Evolutionary conservation across 2,113 vertebrate species (phyloP).

Genomic region (Brachionichthys hirsutus): DNA sequence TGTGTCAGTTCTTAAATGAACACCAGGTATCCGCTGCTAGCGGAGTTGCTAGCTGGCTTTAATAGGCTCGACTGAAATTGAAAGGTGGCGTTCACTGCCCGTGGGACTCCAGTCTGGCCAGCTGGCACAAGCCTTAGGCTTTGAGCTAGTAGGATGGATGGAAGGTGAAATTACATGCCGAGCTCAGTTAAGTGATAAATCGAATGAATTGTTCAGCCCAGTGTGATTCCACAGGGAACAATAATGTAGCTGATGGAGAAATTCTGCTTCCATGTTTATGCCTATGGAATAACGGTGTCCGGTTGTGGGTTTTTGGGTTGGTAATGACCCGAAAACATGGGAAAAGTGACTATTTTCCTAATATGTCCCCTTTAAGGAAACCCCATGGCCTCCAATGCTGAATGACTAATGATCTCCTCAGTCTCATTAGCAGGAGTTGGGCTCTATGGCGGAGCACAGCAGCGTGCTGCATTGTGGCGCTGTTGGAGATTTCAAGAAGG

Average conservation of each 20-base stretch:
- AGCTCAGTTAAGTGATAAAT: conserved; percentile 56
- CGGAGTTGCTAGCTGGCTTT: conserved; percentile 33
- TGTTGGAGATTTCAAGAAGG: neutral
- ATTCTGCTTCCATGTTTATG: conserved; percentile 5
- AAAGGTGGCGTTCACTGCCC: conserved; percentile 24
- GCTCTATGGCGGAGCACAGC: neutral
- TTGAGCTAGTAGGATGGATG: conserved; percentile 40
- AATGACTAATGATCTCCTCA: conserved; percentile 34
- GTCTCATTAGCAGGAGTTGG: conserved; percentile 40
- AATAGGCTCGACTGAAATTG: conserved; percentile 51
- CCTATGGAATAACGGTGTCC: too few species aligned
- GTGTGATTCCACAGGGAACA: conserved; percentile 15
- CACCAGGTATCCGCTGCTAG: conserved; percentile 19
- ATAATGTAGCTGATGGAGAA: conserved; percentile 12
- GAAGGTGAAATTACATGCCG: conserved; percentile 55
- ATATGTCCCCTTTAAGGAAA: conserved; percentile 8
- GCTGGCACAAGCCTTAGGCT: conserved; percentile 32
- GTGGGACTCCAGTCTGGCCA: conserved; percentile 40
- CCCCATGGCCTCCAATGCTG: conserved; percentile 6
- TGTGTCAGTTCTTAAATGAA: conserved; percentile 31
- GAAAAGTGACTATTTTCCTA: too few species aligned
- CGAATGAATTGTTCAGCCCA: conserved; percentile 39
- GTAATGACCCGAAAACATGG: too few species aligned
- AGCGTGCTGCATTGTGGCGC: neutral
- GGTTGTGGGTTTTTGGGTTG: too few species aligned